phyloP scores from a whole-genome alignment of 2,888 invertebrate genomes.

The Spodoptera littoralis region DNA sequence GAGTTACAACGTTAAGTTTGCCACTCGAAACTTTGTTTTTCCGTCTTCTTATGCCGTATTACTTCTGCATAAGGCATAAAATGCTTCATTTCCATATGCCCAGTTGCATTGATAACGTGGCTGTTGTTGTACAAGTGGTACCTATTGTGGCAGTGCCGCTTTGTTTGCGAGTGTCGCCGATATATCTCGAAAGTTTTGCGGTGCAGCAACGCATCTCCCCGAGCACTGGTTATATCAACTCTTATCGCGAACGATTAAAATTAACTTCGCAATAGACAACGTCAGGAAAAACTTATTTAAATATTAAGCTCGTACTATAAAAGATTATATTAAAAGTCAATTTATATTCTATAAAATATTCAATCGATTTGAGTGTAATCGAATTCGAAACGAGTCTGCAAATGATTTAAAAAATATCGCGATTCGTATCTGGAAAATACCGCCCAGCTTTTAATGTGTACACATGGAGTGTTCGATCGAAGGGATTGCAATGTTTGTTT shows the following conservation, averaged over 20 bases:
- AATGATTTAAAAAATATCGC: constrained; percentile 48
- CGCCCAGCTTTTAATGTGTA: constrained; percentile 63
- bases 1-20: constrained; percentile 63
- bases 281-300: constrained; percentile 14
- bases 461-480: constrained; percentile 63
- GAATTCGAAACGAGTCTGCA: constrained; percentile 41
- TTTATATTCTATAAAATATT: constrained; percentile 33
- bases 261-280: constrained; percentile 5
- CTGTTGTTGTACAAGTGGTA: constrained; percentile 74
- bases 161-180: constrained; percentile 85
- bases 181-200: constrained; percentile 85
- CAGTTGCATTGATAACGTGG: constrained; percentile 61
- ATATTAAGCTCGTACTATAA: constrained; percentile 23
- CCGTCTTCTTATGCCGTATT: constrained; percentile 57
- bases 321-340: constrained; percentile 41
- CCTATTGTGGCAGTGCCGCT: constrained; percentile 80
- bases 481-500: constrained; percentile 84
- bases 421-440: constrained; percentile 36
- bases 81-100: constrained; percentile 44
- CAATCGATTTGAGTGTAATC: constrained; percentile 42
- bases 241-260: constrained; percentile 60
- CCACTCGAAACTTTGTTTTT: constrained; percentile 58
- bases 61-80: constrained; percentile 62
- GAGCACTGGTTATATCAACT: constrained; percentile 63
- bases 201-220: constrained; percentile 74